Base-by-base conservation (phyloP, 2,113 vertebrate species). In the Nymphicus hollandicus region DNA sequence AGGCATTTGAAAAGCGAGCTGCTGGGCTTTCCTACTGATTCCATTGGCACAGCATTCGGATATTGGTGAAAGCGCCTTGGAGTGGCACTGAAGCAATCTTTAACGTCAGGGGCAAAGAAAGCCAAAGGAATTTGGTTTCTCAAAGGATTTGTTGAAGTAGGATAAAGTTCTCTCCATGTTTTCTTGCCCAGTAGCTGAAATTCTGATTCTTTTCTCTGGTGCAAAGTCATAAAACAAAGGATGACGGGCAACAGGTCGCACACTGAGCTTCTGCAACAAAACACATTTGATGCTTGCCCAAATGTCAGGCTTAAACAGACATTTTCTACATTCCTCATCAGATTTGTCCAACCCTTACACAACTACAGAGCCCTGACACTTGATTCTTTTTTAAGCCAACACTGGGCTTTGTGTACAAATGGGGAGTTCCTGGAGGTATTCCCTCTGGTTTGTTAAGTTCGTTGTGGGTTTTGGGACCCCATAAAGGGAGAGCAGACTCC, bases 381-480 rank as follows among this genome's bases (percentile, higher is more conserved):
- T 73, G 22, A 23, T 31, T 83, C 53, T 28, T 46, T 58, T 76
- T 35, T 23, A 78, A 69, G 39, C 39, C 79, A 95, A 47, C 65
- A 10, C 8, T 6, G 35, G 56, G 43, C 14, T 86, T 74, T 9
- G 0, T 35, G 46, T 50, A 63, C 56, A 81, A 83, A 88, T 3
- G 27, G 16, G 29, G 10, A 76, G 44, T 7, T 91, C 58, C 88
- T 91, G 63, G 17, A 93, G 52, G 33, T 47, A 71, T n/a, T 91
- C 81, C 83, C 88, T 60, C 22, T 19, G 39, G 65, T 61, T 76
- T 83, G 65, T 44, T 47, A 28, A 91, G 65, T 88, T 91, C 0
- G 4, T 19, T 93, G 90, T 78, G 88, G 77, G 73, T 93, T 77
- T 92, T 84, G 61, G 70, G 90, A 94, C 69, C 81, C 88, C 81